Base-by-base conservation (phyloP, 2,888 invertebrate species). In the Noctua janthina region DNA sequence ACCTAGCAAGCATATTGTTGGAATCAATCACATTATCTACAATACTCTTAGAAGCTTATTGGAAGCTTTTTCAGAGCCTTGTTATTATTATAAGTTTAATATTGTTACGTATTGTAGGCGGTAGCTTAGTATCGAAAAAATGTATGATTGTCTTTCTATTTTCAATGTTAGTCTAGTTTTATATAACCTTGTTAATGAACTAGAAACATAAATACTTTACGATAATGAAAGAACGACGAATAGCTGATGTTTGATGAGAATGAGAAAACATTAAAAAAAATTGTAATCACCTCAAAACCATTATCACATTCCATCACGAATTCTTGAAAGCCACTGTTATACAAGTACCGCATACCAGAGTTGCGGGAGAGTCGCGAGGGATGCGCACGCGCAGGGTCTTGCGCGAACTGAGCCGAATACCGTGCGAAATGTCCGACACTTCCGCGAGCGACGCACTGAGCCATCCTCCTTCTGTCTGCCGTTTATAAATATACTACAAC, bases 271-370 rank as follows among this genome's bases (percentile, higher is more conserved):
- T 13, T 13, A 68, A 46, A 74, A 46, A 59, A 81, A 77, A 43
- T 68, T 29, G 66, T 87, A 91, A 82, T 91, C 92, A 96, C 96
- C 96, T 96, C 96, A 92, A 96, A 96, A 89, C 96, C 95, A 91
- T 95, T 94, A 87, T 94, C 94, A 90, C 92, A 92, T 91, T 96
- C 96, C 96, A 96, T 96, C 59, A 96, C 91, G 92, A 96, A 96
- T 79, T 95, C 94, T 79, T 95, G 92, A 91, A 94, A 96, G 84
- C 94, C 94, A 89, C 92, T 90, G 86, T 92, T 92, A 59, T 94
- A 91, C 73, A 94, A 90, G 81, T 91, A 90, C 88, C 95, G 94
- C 94, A 95, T 95, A 92, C 92, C 93, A 92, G 82, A 87, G 49
- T 85, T 64, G 73, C 79, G 83, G 72, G 59, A 70, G 66, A 82